Percentiles rank a stretch among this genome's conserved stretches.
phyloP scores from a whole-genome alignment of 2,113 vertebrate genomes.

The Chaetodon trifascialis region DNA sequence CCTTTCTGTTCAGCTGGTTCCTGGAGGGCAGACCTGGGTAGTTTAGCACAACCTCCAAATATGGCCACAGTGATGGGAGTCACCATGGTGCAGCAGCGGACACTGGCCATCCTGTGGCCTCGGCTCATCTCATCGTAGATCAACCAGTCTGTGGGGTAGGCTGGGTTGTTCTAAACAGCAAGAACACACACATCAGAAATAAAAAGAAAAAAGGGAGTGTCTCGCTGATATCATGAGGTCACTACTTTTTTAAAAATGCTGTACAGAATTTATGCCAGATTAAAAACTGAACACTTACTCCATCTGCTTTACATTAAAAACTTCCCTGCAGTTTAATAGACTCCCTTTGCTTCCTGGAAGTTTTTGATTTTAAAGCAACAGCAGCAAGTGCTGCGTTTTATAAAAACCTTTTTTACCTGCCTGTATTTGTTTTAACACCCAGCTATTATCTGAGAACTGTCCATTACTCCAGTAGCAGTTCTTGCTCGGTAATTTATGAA shows the following conservation, averaged over 20 bases:
- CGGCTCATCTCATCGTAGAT: constrained; percentile 96
- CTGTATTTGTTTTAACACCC: background rate
- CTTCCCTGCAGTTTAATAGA: background rate
- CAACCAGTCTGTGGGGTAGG: constrained; percentile 93
- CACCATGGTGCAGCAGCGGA: constrained; percentile 92
- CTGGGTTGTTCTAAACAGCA: constrained; percentile 84
- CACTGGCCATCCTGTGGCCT: constrained; percentile 89
- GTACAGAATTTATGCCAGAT: background rate
- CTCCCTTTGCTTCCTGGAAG: background rate
- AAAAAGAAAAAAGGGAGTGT: too few species aligned
- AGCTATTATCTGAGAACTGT: background rate
- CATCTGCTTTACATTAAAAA: background rate
- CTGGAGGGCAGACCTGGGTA: constrained; percentile 86
- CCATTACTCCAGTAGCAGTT: background rate
- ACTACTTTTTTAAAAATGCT: background rate
- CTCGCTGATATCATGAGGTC: too few species aligned
- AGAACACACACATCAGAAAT: background rate
- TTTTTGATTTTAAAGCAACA: background rate
- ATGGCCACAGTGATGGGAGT: constrained; percentile 89
- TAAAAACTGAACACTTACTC: background rate
- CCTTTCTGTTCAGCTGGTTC: constrained; percentile 81
- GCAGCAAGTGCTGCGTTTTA: background rate
- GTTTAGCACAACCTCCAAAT: constrained; percentile 90
- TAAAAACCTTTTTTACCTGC: background rate
- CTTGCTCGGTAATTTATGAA: too few species aligned